A percentile compares a stretch with the other conserved stretches of the same genome.
Conservation (phyloP, 2,888 invertebrate species). For the Oscheius sp. region DNA sequence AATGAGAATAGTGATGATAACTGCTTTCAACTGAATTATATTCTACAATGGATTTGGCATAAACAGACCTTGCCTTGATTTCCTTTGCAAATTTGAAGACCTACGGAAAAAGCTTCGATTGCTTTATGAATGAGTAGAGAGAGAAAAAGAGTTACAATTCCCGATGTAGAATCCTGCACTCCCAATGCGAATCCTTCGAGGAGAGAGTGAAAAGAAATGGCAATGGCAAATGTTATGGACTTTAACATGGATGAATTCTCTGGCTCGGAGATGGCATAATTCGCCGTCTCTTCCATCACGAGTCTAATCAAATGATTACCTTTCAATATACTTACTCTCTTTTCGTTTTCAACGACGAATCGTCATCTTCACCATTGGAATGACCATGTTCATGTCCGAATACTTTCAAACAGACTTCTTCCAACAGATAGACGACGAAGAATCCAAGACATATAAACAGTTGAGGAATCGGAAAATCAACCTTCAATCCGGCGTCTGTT, state of each 20-base stretch:
- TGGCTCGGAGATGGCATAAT: conserved; percentile 40
- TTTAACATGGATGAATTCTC: conserved; percentile 46
- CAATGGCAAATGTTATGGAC: conserved; percentile 68
- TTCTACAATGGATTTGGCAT: neutral
- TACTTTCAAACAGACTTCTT: conserved; percentile 48
- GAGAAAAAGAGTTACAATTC: conserved; percentile 65
- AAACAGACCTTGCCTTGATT: conserved; percentile 47
- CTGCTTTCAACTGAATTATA: conserved; percentile 36
- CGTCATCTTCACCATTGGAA: neutral
- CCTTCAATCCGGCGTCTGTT: conserved; percentile 26
- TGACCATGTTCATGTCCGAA: conserved; percentile 11
- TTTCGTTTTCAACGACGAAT: neutral
- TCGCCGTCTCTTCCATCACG: conserved; percentile 56
- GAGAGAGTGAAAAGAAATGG: conserved; percentile 67
- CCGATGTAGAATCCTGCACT: conserved; percentile 58
- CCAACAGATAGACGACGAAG: conserved; percentile 68
- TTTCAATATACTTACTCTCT: neutral
- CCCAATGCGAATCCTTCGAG: conserved; percentile 68
- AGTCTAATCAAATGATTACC: conserved; percentile 37
- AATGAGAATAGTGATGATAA: conserved; percentile 70
- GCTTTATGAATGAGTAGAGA: conserved; percentile 72
- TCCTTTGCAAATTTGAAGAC: conserved; percentile 48
- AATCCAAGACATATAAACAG: conserved; percentile 67
- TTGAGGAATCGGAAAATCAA: conserved; percentile 62
- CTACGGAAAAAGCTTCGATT: conserved; percentile 72